Evolutionary conservation across 2,113 vertebrate species (phyloP), one percentile per base, ranked within the genome.

Genomic region (Lamprotornis superbus): DNA sequence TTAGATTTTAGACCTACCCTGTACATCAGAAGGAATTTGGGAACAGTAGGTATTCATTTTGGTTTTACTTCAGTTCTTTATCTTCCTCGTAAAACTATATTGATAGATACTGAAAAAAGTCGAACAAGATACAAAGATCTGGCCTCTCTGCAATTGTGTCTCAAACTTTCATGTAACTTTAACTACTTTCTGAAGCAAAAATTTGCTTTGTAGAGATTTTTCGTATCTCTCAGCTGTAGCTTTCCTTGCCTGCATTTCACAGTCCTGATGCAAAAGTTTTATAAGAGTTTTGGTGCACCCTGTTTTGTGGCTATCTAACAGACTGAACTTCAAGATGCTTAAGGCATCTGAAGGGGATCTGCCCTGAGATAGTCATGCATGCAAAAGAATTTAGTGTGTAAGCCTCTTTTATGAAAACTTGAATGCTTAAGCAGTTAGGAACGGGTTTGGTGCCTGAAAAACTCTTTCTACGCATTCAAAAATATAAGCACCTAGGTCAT

Each of bases 31-130:
- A 75, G 17, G 19, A 56, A 47, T 70, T 61, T 63, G 60, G 12
- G 16, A 94, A 22, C 64, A 25, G 31, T 78, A 71, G 37, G 64
- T 77, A 69, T 65, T 92, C 16, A 28, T 30, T 39, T 70, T 40
- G 15, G 10, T 77, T 83, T 94, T 80, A 30, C 46, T 86, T 80
- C 16, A 24, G 23, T 70, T 80, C 49, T 95, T 94, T 90, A 63
- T 80, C 18, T 81, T 91, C 9, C 15, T 91, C 16, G 47, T 89
- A 67, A 92, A 90, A 35, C 22, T 37, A 6, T 67, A 33, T 63
- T 55, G 22, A 6, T 74, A 94, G 59, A 55, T 88, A 31, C 30
- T 67, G 30, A 44, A 28, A 47, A 44, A 49, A 16, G 2, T 15
- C 0, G 2, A 46, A 53, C 9, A 64, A 31, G 9, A 33, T 69